Conservation (phyloP, 2,113 vertebrate species). For the Bujurquina vittata region DNA sequence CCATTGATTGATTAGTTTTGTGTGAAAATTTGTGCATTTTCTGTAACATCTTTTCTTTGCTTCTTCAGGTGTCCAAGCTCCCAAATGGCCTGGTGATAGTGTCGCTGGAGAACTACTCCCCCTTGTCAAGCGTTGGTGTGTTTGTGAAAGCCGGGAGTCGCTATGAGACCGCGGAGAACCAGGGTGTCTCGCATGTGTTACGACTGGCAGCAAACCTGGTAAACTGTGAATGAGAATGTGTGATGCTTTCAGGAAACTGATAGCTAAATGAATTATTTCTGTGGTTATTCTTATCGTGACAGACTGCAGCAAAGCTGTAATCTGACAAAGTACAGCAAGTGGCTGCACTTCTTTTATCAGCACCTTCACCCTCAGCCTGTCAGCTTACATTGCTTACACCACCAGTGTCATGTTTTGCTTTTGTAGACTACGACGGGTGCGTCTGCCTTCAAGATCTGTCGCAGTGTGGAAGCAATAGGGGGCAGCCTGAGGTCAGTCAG, state of each 20-base stretch:
- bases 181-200: slow-evolving; percentile 89
- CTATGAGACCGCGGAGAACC: slow-evolving; percentile 83
- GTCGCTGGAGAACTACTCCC: slow-evolving; percentile 91
- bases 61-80: slow-evolving; percentile 89
- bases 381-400: background rate
- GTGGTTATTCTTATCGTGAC: background rate
- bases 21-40: background rate
- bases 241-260: background rate
- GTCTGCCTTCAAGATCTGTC: slow-evolving; percentile 90
- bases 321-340: background rate
- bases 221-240: slow-evolving; percentile 47
- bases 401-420: background rate
- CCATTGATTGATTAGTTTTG: background rate
- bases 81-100: slow-evolving; percentile 91
- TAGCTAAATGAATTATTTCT: background rate
- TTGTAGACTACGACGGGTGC: slow-evolving; percentile 90
- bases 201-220: slow-evolving; percentile 90
- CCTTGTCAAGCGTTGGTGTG: slow-evolving; percentile 87
- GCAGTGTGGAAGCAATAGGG: slow-evolving; percentile 88
- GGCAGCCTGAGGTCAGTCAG: slow-evolving; percentile 88
- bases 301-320: background rate
- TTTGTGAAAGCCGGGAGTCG: slow-evolving; percentile 93
- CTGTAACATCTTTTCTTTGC: background rate
- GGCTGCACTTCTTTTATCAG: background rate
- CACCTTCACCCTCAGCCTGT: background rate